phyloP scores from a whole-genome alignment of 2,113 vertebrate species.

The Esox niger region DNA sequence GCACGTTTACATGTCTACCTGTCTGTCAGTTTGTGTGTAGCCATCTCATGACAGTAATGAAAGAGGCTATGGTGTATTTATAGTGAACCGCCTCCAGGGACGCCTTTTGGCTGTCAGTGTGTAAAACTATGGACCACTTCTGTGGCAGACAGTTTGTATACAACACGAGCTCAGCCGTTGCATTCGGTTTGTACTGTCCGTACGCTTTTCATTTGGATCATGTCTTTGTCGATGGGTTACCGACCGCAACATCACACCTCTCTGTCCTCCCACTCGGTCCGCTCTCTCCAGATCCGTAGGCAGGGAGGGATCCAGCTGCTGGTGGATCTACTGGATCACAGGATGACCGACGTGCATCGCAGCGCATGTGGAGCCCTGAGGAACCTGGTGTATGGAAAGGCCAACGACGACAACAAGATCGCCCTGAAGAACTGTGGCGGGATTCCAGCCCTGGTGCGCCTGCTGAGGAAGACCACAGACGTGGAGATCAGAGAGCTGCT shows the following conservation, averaged over 20 bases:
- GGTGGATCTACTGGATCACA: conserved; percentile 94
- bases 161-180: too few relatives aligned
- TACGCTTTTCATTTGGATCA: too few relatives aligned
- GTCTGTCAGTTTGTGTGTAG: background rate
- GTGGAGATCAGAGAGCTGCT: conserved; percentile 97
- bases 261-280: background rate
- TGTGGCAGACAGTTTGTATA: too few relatives aligned
- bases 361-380: conserved; percentile 95
- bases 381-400: conserved; percentile 96
- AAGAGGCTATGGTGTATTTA: too few relatives aligned
- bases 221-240: too few relatives aligned
- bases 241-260: background rate
- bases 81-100: too few relatives aligned
- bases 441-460: conserved; percentile 91
- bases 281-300: conserved; percentile 84
- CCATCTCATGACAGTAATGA: too few relatives aligned
- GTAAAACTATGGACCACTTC: too few relatives aligned
- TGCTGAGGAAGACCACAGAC: conserved; percentile 93
- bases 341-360: conserved; percentile 96
- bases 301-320: conserved; percentile 96
- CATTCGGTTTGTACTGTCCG: too few relatives aligned
- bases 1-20: too few relatives aligned
- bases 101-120: too few relatives aligned
- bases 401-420: conserved; percentile 98
- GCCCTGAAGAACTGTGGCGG: conserved; percentile 96